Evolutionary conservation across 1,140 invertebrate species (phyloP), one percentile per base, ranked within the genome.

Genomic region (Tetramorium simillimum): DNA sequence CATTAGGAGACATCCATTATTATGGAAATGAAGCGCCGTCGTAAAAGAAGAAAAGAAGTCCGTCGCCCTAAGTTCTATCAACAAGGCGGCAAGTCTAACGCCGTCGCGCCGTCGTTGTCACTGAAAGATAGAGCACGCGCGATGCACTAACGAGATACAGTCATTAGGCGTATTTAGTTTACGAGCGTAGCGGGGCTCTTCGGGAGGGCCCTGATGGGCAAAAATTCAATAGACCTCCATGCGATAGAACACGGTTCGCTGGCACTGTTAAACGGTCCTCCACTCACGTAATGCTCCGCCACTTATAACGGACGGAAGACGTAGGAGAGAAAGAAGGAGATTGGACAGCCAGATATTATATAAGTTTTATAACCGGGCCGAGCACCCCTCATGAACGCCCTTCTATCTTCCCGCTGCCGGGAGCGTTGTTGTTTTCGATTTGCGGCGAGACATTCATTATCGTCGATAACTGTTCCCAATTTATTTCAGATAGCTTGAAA

Each of bases 151-250:
- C 92, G 90, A 94, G 93, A 93, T 92, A 93, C 93, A 92, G 92
- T 93, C 92, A 92, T 94, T 94, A 93, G 89, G 92, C 89, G 91
- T 93, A 93, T 94, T 94, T 94, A 93, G 90, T 92, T 92, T 92
- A 90, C 88, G 80, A 92, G 87, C 88, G 88, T 85, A 73, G 87
- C 78, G 87, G 87, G 88, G 84, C 78, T 33, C 33, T 85, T 88
- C 67, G 78, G 37, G 67, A 67, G 75, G 72, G 86, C 84, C 75
- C 75, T 90, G 92, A 92, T 91, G 92, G 92, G 91, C 91, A 92
- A 93, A 93, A 94, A 93, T 94, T 94, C 93, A 93, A 93, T 94
- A 93, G 93, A 92, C 93, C 88, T 88, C 89, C 91, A 88, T 82
- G 91, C 88, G 94, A 94, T 95, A 94, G 93, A 93, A 94, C 94